Evolutionary conservation across 2,113 vertebrate species (phyloP), one percentile per base, ranked within the genome.

Genomic region (Cavia porcellus): DNA sequence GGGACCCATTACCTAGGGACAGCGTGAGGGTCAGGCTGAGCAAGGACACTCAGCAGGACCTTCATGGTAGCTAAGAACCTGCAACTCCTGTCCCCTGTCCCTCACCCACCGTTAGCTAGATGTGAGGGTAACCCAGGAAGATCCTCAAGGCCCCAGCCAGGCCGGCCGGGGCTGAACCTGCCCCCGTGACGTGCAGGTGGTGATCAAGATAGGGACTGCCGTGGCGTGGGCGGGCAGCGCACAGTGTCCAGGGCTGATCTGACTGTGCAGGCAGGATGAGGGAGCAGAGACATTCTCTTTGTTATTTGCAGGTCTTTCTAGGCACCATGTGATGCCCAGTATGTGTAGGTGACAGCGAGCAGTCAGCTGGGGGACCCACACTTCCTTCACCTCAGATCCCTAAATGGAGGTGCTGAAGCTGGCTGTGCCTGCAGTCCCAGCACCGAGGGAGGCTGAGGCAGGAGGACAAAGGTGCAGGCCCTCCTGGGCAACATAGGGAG

Each of bases 231-330:
- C 0, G 0, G 42, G 24, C 0, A 7, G 7, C 28, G 0, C 25
- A 1, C 0, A 9, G 35, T 7, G 1, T 11, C 13, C 5, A 50
- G 80, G n/a, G 59, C 57, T n/a, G 20, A 72, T 61, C 42, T 8
- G 38, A 75, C 14, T 0, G 0, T 13, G 15, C 35, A 5, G 13
- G 1, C 0, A 0, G 2, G 45, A 13, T 52, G 1, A 17, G 8
- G 6, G 42, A 57, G 55, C 12, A 22, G 11, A 28, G 15, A 20
- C 19, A 10, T 52, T 45, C n/a, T 38, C 38, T 30, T 28, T 32
- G 45, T 61, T 68, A 55, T 9, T 32, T 59, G 59, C 61, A 45
- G 35, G 15, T 10, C 32, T 32, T 50, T 32, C 15, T n/a, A 17
- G 25, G 35, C 19, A 30, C 14, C 1, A 7, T 52, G 59, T 42